Percentiles rank a stretch among this genome's conserved stretches.
These are phyloP conservation scores for Fregata magnificens DNA, from an alignment of 2,113 vertebrate species.

Conservation along the genomic window DNA sequence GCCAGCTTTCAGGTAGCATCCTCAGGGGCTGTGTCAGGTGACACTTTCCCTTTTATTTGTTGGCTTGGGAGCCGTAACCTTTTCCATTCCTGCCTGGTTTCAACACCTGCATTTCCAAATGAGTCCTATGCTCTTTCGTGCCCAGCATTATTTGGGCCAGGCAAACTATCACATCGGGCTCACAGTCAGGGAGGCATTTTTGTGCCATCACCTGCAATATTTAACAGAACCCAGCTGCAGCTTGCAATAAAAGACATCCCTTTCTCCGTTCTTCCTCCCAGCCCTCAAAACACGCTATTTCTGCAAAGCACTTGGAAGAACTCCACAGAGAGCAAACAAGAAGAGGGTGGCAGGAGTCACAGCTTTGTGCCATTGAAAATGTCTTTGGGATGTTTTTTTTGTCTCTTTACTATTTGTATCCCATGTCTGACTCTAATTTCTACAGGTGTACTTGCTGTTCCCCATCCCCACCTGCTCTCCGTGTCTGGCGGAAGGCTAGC, in stretches of 20 bases:
- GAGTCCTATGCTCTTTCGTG: neutral
- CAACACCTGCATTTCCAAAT: neutral
- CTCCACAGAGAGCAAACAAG: neutral
- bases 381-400: neutral
- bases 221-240: neutral
- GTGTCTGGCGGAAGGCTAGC: rapidly evolving
- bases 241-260: neutral
- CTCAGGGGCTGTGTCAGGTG: neutral
- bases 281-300: neutral
- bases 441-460: neutral
- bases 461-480: neutral
- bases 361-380: neutral
- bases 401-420: neutral
- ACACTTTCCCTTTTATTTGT: neutral
- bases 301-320: neutral
- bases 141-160: neutral
- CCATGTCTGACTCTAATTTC: neutral
- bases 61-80: neutral
- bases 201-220: neutral
- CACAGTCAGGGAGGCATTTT: neutral
- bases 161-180: neutral
- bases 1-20: neutral
- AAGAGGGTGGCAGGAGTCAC: neutral
- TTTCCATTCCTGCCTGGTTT: neutral
- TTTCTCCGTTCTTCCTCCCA: neutral